Percentiles rank a stretch among this genome's conserved stretches.
Conservation (phyloP, 2,888 invertebrate species). For the Polymixis flavicincta region DNA sequence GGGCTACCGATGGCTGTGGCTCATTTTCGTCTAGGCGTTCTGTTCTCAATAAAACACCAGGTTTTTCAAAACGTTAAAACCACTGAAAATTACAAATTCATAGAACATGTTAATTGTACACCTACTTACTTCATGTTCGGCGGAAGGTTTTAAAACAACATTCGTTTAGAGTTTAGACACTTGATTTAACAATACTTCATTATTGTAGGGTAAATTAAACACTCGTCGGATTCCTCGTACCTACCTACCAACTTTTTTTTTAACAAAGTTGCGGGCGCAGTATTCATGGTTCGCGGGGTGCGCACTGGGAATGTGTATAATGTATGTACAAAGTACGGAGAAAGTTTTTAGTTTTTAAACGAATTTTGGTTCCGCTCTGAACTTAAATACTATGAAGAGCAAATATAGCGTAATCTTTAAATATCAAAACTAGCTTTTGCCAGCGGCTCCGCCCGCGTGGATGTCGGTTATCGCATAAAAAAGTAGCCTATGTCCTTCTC, state of each 20-base stretch:
- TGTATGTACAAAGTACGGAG: background rate
- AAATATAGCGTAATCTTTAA: too few relatives aligned
- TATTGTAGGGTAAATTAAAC: constrained; percentile 59
- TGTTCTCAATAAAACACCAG: background rate
- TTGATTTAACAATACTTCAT: constrained; percentile 60
- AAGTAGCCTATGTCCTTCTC: too few relatives aligned
- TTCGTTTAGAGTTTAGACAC: constrained; percentile 1
- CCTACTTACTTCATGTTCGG: background rate
- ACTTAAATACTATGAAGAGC: background rate
- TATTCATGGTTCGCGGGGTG: background rate
- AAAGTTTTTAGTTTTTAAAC: background rate
- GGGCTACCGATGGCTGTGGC: background rate
- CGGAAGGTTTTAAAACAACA: constrained; percentile 24
- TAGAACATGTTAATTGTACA: background rate
- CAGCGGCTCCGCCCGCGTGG: too few relatives aligned
- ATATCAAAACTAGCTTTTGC: too few relatives aligned
- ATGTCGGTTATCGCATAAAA: too few relatives aligned
- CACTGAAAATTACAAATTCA: background rate
- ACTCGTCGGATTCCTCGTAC: constrained; percentile 47
- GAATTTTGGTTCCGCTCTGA: background rate
- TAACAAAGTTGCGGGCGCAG: constrained; percentile 15
- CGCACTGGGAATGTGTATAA: background rate
- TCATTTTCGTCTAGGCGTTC: background rate
- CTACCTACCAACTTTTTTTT: constrained; percentile 43
- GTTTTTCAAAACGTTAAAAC: background rate